A percentile compares a stretch with the other conserved stretches of the same genome.
Conservation (phyloP, 2,797 vertebrate genomes). For the Enteromius treurensis region DNA sequence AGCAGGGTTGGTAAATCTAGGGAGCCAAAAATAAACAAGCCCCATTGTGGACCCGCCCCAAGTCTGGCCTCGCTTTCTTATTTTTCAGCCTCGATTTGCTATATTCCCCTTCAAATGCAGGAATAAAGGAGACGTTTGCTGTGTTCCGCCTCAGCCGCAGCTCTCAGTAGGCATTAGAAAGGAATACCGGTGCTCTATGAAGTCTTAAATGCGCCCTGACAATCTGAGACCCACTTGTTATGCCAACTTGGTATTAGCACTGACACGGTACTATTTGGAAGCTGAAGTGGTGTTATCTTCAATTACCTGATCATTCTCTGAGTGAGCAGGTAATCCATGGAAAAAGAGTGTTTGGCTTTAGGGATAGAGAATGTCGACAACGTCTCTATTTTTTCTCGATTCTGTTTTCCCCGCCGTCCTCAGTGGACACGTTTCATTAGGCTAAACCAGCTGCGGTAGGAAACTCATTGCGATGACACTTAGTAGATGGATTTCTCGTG, state of each 20-base stretch:
- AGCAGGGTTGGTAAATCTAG: conserved; percentile 53
- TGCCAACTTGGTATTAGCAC: conserved; percentile 65
- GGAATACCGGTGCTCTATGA: conserved; percentile 55
- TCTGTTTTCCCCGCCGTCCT: conserved; percentile 43
- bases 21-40: conserved; percentile 45
- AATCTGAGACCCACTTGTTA: conserved; percentile 68
- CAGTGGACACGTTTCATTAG: conserved; percentile 65
- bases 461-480: conserved; percentile 65
- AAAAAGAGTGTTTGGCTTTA: conserved; percentile 63
- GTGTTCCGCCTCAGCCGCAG: conserved; percentile 63
- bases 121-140: conserved; percentile 58
- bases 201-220: conserved; percentile 62
- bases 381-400: conserved; percentile 31
- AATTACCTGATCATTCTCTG: conserved; percentile 63
- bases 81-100: conserved; percentile 58
- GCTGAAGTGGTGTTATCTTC: conserved; percentile 64
- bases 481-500: conserved; percentile 68
- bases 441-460: conserved; percentile 60
- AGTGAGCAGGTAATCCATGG: conserved; percentile 71
- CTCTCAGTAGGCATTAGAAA: conserved; percentile 58
- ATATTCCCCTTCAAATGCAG: conserved; percentile 64
- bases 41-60: conserved; percentile 40
- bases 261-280: conserved; percentile 68
- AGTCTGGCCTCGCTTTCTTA: conserved; percentile 49
- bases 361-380: conserved; percentile 59